A percentile compares a stretch with the other conserved stretches of the same genome.
phyloP scores from a whole-genome alignment of 2,113 vertebrate genomes.

The Toxotes jaculatrix region DNA sequence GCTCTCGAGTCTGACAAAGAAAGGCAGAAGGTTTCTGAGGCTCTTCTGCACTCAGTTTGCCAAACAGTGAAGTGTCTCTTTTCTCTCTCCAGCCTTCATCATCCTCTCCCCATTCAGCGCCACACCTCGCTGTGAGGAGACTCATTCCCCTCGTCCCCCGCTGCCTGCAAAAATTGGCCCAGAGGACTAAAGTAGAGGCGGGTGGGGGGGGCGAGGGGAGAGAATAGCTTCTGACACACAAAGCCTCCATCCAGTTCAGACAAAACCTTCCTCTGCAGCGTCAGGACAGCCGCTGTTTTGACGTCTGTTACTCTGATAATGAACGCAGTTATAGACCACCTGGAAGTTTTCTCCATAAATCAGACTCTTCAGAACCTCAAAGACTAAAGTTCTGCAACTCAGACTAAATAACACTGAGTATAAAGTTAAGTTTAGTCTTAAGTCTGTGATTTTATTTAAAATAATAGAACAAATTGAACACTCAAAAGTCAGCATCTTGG shows the following conservation, averaged over 20 bases:
- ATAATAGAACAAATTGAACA: background rate
- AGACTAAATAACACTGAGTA: background rate
- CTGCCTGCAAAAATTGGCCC: conserved; percentile 69
- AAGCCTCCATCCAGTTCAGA: conserved; percentile 43
- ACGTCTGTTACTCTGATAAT: conserved; percentile 58
- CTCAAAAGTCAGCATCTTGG: background rate
- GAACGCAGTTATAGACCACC: conserved; percentile 44
- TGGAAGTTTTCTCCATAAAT: conserved; percentile 14
- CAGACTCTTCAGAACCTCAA: conserved; percentile 6
- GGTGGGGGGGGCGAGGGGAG: background rate
- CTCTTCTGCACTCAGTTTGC: conserved; percentile 45
- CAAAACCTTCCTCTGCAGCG: conserved; percentile 48
- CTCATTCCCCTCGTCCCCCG: conserved; percentile 59
- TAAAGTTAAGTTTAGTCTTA: background rate
- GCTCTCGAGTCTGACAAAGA: conserved; percentile 40
- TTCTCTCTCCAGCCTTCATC: conserved; percentile 67
- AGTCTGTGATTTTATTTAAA: background rate
- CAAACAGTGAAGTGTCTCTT: conserved; percentile 56
- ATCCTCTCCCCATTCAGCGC: conserved; percentile 54
- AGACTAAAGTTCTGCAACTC: background rate
- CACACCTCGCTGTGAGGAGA: conserved; percentile 67
- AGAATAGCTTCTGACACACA: conserved; percentile 47
- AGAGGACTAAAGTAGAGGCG: conserved; percentile 56
- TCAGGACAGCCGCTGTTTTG: conserved; percentile 50
- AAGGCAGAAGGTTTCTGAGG: conserved; percentile 52